Percentiles rank a stretch among this genome's conserved stretches.
These are phyloP conservation scores for Halictus ligatus DNA, from an alignment of 2,888 invertebrate species.

Conservation along the genomic window DNA sequence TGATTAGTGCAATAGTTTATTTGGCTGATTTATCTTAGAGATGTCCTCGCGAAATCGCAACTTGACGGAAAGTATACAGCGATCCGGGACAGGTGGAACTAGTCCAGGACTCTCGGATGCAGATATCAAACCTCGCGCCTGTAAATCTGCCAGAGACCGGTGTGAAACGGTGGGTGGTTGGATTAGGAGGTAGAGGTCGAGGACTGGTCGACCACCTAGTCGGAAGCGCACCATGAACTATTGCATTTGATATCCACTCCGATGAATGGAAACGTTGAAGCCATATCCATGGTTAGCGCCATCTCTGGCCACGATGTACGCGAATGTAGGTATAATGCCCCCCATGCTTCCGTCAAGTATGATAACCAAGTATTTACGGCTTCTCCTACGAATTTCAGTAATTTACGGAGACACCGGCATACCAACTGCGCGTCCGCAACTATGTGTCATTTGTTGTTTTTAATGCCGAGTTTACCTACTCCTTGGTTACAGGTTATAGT, in stretches of 20 bases:
- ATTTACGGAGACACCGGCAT: constrained; percentile 75
- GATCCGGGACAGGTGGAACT: constrained; percentile 63
- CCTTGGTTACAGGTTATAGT: background rate
- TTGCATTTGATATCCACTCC: constrained; percentile 82
- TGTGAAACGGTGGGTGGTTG: constrained; percentile 68
- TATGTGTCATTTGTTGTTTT: constrained; percentile 37
- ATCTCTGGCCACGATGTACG: constrained; percentile 67
- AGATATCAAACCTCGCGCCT: constrained; percentile 68
- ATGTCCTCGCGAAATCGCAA: constrained; percentile 33
- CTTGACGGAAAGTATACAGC: constrained; percentile 58
- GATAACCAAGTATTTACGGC: constrained; percentile 83
- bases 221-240: constrained; percentile 79
- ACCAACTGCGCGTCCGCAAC: constrained; percentile 22
- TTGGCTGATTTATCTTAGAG: constrained; percentile 39
- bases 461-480: background rate
- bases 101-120: constrained; percentile 66
- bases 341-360: constrained; percentile 79
- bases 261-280: constrained; percentile 79
- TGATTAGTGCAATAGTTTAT: constrained; percentile 27
- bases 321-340: constrained; percentile 78
- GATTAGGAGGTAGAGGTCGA: constrained; percentile 72
- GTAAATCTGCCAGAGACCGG: constrained; percentile 73
- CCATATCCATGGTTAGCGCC: constrained; percentile 70
- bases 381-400: constrained; percentile 77
- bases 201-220: constrained; percentile 75